phyloP scores from a whole-genome alignment of 2,888 invertebrate species.

The Athripsodes cinereus region DNA sequence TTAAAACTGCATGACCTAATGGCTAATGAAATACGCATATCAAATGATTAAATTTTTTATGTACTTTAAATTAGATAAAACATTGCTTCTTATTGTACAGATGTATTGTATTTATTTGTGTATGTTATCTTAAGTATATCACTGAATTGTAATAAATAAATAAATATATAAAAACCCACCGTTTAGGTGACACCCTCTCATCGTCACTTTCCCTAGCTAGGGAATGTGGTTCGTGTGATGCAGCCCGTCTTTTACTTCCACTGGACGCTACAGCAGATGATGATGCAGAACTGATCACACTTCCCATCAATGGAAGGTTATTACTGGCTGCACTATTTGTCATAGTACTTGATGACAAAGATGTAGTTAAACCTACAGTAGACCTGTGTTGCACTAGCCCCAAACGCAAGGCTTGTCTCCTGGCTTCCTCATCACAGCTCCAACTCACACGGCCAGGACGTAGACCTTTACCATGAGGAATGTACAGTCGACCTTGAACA shows the following conservation, averaged over 20 bases:
- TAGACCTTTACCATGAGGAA: conserved; percentile 64
- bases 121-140: too few species aligned
- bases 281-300: neutral
- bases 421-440: conserved; percentile 35
- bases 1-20: too few species aligned
- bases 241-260: conserved; percentile 32
- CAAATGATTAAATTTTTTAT: too few species aligned
- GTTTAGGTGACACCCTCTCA: conserved; percentile 36
- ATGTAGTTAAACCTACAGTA: neutral
- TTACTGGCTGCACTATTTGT: conserved; percentile 30
- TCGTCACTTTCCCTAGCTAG: conserved; percentile 32
- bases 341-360: neutral
- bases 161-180: conserved; percentile 12
- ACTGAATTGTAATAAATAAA: neutral
- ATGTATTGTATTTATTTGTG: too few species aligned
- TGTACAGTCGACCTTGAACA: conserved; percentile 67
- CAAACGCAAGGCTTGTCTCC: conserved; percentile 54
- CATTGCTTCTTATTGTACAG: too few species aligned
- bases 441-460: conserved; percentile 58
- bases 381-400: conserved; percentile 22
- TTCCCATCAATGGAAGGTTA: neutral
- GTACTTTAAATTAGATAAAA: too few species aligned
- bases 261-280: neutral
- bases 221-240: conserved; percentile 34
- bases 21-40: too few species aligned